Base-by-base conservation (phyloP, 2,888 invertebrate species). In the Andrena chrysosceles region DNA sequence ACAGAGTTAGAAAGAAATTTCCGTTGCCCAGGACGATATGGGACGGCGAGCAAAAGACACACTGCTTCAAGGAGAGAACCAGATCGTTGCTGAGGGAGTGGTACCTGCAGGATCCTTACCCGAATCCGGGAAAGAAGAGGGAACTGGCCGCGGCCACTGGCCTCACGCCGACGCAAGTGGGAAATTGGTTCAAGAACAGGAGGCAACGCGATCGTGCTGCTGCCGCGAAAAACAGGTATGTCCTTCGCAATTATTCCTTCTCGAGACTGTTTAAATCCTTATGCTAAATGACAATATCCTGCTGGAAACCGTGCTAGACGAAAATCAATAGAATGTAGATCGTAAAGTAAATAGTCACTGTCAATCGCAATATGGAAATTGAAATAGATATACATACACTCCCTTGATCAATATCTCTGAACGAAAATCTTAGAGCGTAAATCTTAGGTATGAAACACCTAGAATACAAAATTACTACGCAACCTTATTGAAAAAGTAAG, bases 61-160 rank as follows among this genome's bases (percentile, higher is more conserved):
- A 99, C 93, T 99, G 98, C 94, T 99, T 98, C 94, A 99, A 99
- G 95, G 98, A 99, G 95, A 95, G 99, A 86, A 99, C 99, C 93
- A 95, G 99, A 89, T 98, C 98, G 90, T 95, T 99, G 88, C 95
- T 99, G 87, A 95, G 99, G 84, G 99, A 99, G 95, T 99, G 99
- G 99, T 99, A 99, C 94, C 96, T 99, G 75, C 98, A 99, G 95
- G 99, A 98, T 95, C 98, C 98, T n/a, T 98, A 98, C 95, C 98
- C 98, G 76, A 98, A 98, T 94, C 98, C 98, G 54, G 97, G 97
- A 85, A 98, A 98, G 95, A 98, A 98, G 94, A 95, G 98, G 87
- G 98, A 98, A 94, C 95, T 99, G 91, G 98, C 98, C 33, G 97
- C 97, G 91, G 98, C 97, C 75, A 99, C 98, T 69, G 98, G 98